These are phyloP conservation scores for Troides oblongomaculatus DNA, from an alignment of 2,888 invertebrate species.

Conservation along the genomic window DNA sequence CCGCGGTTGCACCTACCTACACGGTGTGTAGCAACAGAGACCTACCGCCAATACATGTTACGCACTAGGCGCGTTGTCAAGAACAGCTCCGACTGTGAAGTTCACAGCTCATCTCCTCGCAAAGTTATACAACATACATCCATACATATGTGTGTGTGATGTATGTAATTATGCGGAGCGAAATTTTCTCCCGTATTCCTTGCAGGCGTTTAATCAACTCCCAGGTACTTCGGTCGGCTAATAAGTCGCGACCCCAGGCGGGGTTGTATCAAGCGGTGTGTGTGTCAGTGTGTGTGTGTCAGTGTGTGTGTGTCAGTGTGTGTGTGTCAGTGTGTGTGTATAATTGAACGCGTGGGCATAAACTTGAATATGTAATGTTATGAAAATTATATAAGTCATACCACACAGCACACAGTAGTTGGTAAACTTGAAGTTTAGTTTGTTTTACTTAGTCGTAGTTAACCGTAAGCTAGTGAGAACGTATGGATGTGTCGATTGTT, in stretches of 20 bases:
- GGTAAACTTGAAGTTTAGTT: background rate
- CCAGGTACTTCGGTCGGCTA: conserved; percentile 10
- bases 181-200: conserved; percentile 11
- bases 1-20: too few relatives aligned
- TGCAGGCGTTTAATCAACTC: conserved; percentile 20
- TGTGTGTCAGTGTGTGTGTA: background rate
- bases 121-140: background rate
- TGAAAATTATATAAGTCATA: conserved; percentile 8
- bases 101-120: too few relatives aligned
- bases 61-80: too few relatives aligned
- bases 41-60: too few relatives aligned
- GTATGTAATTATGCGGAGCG: conserved; percentile 8
- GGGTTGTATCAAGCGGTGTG: background rate
- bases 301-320: background rate
- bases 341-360: conserved; percentile 2
- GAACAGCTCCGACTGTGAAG: too few relatives aligned
- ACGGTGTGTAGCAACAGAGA: too few relatives aligned
- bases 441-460: background rate
- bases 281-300: background rate
- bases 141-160: background rate
- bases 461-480: too few relatives aligned
- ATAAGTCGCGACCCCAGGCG: conserved; percentile 15
- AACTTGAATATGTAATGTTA: conserved; percentile 5
- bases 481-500: too few relatives aligned
- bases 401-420: background rate